These are phyloP conservation scores for Anseranas semipalmata DNA, from an alignment of 2,113 vertebrate genomes.

Conservation along the genomic window DNA sequence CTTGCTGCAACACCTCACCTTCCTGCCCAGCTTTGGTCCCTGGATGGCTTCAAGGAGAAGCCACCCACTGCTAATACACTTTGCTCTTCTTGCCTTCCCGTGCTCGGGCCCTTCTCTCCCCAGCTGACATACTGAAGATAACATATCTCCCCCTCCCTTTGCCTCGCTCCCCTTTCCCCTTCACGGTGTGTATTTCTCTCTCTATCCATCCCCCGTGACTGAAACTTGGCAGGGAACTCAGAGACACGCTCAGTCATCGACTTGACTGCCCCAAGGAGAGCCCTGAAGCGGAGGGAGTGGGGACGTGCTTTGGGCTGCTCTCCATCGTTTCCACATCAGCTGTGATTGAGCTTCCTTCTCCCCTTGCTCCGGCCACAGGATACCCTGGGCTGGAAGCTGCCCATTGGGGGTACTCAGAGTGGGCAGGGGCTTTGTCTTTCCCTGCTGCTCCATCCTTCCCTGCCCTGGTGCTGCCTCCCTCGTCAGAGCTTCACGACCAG, in stretches of 20 bases:
- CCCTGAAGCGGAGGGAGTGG: background rate
- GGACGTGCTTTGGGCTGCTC: background rate
- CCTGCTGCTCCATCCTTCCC: background rate
- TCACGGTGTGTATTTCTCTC: background rate
- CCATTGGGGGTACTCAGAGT: fast-evolving
- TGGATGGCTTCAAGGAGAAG: background rate
- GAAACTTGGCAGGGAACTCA: conserved; percentile 45
- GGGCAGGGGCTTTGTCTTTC: background rate
- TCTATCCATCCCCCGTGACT: background rate
- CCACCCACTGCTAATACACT: background rate
- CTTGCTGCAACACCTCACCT: background rate
- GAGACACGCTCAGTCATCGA: background rate
- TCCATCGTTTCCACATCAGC: background rate
- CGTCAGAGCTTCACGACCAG: background rate
- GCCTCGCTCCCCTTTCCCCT: background rate
- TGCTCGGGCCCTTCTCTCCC: background rate
- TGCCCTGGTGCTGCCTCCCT: background rate
- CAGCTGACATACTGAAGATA: background rate
- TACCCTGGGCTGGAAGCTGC: background rate
- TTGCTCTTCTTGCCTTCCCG: background rate
- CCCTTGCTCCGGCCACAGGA: background rate
- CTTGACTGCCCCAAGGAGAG: background rate
- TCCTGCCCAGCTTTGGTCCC: background rate
- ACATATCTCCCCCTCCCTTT: background rate
- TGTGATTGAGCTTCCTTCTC: background rate